Conservation (phyloP, 2,888 invertebrate species). For the Lasioglossum marginatum region DNA sequence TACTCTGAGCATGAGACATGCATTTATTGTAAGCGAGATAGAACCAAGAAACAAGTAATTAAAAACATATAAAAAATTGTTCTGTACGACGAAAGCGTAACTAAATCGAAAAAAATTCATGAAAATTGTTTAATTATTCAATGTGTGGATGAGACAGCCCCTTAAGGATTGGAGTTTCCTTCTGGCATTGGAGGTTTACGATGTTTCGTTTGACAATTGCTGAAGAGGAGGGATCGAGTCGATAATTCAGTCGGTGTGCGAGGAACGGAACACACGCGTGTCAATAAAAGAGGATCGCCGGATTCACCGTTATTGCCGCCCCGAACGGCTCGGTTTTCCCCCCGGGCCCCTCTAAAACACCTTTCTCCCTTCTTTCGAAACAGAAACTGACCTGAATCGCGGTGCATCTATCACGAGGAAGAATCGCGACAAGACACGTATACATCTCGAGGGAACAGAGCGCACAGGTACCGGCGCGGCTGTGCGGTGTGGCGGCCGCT, state of each 20-base stretch:
- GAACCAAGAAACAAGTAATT: too few relatives aligned
- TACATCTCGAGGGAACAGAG: slow-evolving; percentile 51
- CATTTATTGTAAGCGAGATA: too few relatives aligned
- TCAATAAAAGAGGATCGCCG: slow-evolving; percentile 43
- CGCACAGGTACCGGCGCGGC: slow-evolving; percentile 17
- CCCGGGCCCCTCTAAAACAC: slow-evolving; percentile 39
- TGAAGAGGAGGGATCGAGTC: neutral
- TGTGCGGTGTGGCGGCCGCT: slow-evolving; percentile 41
- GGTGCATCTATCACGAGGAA: slow-evolving; percentile 65
- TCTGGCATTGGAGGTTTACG: neutral
- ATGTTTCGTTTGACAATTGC: neutral
- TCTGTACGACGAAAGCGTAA: too few relatives aligned
- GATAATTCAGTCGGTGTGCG: neutral
- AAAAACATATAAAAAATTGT: too few relatives aligned
- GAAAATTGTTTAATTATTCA: too few relatives aligned
- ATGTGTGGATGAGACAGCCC: too few relatives aligned
- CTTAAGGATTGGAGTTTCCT: neutral
- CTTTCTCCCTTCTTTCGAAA: slow-evolving; percentile 62
- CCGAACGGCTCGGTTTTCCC: neutral
- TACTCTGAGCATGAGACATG: too few relatives aligned
- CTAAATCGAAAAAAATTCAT: too few relatives aligned
- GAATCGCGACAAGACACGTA: slow-evolving; percentile 66
- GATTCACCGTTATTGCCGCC: slow-evolving; percentile 44
- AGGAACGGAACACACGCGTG: slow-evolving; percentile 30
- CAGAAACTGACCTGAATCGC: slow-evolving; percentile 61